Conservation (phyloP, 1,140 invertebrate genomes). For the Panulirus ornatus region DNA sequence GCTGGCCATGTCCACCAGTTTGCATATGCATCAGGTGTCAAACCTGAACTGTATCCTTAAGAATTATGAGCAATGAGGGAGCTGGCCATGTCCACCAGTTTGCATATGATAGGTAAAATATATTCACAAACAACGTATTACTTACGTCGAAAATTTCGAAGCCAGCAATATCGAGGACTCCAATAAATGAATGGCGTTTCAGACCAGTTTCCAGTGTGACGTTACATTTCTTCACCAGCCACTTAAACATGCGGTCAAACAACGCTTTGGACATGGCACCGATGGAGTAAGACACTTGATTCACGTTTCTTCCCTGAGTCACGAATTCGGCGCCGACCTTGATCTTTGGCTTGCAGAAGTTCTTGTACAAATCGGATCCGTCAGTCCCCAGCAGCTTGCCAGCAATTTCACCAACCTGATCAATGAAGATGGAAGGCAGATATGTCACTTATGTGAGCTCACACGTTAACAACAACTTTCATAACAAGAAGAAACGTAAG, state of each 20-base stretch:
- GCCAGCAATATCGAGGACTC: slow-evolving; percentile 62
- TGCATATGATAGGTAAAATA: too few relatives aligned
- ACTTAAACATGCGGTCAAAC: slow-evolving; percentile 78
- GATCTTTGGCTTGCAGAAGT: slow-evolving; percentile 65
- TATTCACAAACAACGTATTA: too few relatives aligned
- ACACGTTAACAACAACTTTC: too few relatives aligned
- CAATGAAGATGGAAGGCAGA: not conserved
- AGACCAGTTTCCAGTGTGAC: slow-evolving; percentile 81
- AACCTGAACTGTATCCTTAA: too few relatives aligned
- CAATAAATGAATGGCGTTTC: slow-evolving; percentile 80
- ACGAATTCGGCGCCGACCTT: slow-evolving; percentile 63
- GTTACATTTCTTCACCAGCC: slow-evolving; percentile 81
- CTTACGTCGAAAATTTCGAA: slow-evolving; percentile 70
- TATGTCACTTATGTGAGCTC: too few relatives aligned
- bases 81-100: too few relatives aligned
- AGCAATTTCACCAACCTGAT: slow-evolving; percentile 93
- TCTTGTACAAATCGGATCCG: slow-evolving; percentile 88
- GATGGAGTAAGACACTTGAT: slow-evolving; percentile 78
- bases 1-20: too few relatives aligned
- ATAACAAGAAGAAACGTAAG: too few relatives aligned
- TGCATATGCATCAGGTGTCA: too few relatives aligned
- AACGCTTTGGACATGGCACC: slow-evolving; percentile 83
- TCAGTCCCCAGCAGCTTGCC: slow-evolving; percentile 95
- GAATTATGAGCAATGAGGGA: too few relatives aligned
- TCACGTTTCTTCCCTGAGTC: slow-evolving; percentile 80